Percentiles rank a stretch among this genome's conserved stretches.
Conservation (phyloP, 1,140 invertebrate genomes). For the Drosophila nigrodunni region DNA sequence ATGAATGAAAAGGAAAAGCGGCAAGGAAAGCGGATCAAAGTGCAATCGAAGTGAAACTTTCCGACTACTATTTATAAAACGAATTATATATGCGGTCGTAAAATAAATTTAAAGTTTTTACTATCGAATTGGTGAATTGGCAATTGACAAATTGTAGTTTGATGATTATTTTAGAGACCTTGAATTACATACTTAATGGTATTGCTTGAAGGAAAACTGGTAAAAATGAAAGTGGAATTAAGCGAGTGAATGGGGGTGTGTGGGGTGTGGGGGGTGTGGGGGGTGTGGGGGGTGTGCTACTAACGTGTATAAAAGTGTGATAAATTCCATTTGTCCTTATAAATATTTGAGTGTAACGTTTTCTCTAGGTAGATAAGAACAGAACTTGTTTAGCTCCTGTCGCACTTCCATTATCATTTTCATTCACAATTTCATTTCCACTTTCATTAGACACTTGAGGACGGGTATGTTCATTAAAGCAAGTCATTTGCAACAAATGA, state of each 20-base stretch:
- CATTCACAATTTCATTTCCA: background rate
- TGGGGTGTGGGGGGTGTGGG: too few relatives aligned
- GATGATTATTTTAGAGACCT: constrained; percentile 4
- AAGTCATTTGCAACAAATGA: background rate
- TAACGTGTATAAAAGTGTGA: background rate
- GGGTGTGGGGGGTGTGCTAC: too few relatives aligned
- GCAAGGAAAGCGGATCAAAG: background rate
- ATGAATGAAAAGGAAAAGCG: background rate
- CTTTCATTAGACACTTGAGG: background rate
- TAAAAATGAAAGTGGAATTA: background rate
- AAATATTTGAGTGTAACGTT: constrained; percentile 30
- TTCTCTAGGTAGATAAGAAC: background rate
- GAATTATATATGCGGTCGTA: constrained; percentile 18
- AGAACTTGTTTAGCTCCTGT: constrained; percentile 42
- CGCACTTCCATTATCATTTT: constrained; percentile 29
- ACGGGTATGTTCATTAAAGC: background rate
- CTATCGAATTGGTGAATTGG: constrained; percentile 9
- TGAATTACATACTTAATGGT: constrained; percentile 6
- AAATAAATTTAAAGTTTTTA: constrained; percentile 18
- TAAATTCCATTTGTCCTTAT: constrained; percentile 31
- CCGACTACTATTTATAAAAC: constrained; percentile 14
- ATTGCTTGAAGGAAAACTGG: background rate
- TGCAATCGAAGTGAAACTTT: background rate
- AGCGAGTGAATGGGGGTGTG: background rate
- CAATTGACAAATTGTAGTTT: constrained; percentile 18